Evolutionary conservation across 2,888 invertebrate genomes (phyloP).

Genomic region (Apodemia hepburni): DNA sequence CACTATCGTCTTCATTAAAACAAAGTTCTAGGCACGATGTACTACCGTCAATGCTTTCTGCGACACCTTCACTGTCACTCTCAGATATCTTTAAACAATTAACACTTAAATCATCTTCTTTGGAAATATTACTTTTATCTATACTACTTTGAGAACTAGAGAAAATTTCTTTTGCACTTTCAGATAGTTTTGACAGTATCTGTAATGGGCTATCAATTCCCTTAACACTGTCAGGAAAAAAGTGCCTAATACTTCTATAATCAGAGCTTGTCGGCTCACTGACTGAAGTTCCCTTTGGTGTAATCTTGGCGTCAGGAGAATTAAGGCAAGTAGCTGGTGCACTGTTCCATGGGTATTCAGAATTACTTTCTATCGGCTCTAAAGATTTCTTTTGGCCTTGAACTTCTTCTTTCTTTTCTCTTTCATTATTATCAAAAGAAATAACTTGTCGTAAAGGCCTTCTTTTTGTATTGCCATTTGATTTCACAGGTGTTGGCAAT

Average conservation of each 20-base stretch:
- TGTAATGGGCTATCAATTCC: slow-evolving; percentile 69
- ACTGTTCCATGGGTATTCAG: slow-evolving; percentile 68
- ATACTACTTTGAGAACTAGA: slow-evolving; percentile 64
- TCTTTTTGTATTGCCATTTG: slow-evolving; percentile 57
- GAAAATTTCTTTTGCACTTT: slow-evolving; percentile 76
- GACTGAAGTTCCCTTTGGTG: slow-evolving; percentile 50
- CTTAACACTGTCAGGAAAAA: slow-evolving; percentile 71
- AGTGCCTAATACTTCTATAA: slow-evolving; percentile 60
- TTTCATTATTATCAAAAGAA: slow-evolving; percentile 63
- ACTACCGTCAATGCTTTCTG: slow-evolving; percentile 70
- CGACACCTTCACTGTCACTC: slow-evolving; percentile 71
- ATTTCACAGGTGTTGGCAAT: slow-evolving; percentile 81
- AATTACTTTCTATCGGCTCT: slow-evolving; percentile 37
- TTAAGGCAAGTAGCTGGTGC: slow-evolving; percentile 82
- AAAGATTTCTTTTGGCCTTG: slow-evolving; percentile 39
- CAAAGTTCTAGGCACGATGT: slow-evolving; percentile 72
- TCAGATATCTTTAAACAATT: slow-evolving; percentile 70
- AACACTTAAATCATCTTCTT: slow-evolving; percentile 67
- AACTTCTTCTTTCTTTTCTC: slow-evolving; percentile 44
- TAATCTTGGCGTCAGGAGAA: slow-evolving; percentile 73
- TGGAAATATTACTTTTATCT: slow-evolving; percentile 55
- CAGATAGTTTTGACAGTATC: slow-evolving; percentile 66
- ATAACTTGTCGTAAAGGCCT: slow-evolving; percentile 72
- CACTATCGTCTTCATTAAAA: slow-evolving; percentile 69
- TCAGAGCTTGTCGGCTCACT: slow-evolving; percentile 73